phyloP scores from a whole-genome alignment of 2,888 invertebrate species.

The Strigamia crassipes region DNA sequence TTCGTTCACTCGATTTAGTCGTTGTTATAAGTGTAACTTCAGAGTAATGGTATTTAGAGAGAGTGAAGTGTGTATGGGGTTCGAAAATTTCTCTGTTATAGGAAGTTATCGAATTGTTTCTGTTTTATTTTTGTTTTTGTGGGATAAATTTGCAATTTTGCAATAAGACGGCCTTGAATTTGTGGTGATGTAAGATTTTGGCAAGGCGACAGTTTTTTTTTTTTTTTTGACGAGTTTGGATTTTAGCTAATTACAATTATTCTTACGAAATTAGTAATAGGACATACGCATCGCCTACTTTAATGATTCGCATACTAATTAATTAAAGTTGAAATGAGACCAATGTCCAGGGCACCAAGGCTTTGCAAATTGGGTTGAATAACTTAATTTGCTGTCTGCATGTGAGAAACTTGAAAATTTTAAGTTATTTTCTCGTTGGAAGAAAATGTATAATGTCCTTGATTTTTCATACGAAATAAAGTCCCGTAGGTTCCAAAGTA shows the following conservation, averaged over 20 bases:
- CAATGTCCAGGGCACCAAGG: constrained; percentile 7
- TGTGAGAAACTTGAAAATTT: not conserved
- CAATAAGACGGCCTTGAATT: not conserved
- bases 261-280: constrained; percentile 21
- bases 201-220: not conserved
- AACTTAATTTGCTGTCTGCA: not conserved
- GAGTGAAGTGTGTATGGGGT: not conserved
- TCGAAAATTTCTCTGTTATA: not conserved
- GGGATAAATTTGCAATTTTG: not conserved
- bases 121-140: not conserved
- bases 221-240: constrained; percentile 3
- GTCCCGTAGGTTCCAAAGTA: too few species aligned
- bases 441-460: too few species aligned
- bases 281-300: constrained; percentile 11
- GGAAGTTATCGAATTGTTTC: not conserved
- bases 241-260: constrained; percentile 29
- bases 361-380: constrained; percentile 26
- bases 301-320: constrained; percentile 24
- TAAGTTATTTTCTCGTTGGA: too few species aligned
- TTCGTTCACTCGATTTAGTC: constrained; percentile 18
- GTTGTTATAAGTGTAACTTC: not conserved
- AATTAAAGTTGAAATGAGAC: constrained; percentile 38
- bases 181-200: not conserved
- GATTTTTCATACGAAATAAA: too few species aligned
- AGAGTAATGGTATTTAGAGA: not conserved